Evolutionary conservation across 2,113 vertebrate genomes (phyloP).

Genomic region (Sapajus apella): DNA sequence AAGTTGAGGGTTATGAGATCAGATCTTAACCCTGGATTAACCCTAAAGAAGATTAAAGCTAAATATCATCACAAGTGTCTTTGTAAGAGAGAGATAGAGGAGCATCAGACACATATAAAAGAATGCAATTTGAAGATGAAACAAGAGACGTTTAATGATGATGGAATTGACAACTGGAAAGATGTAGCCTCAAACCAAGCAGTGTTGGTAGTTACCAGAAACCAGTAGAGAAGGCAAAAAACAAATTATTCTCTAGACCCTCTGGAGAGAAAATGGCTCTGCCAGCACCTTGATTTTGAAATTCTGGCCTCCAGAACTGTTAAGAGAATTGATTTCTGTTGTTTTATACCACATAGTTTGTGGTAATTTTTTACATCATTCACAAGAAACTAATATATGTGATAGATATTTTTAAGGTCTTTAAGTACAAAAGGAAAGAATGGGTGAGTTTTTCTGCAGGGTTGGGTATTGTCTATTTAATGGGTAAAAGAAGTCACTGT

Average conservation of each 20-base stretch:
- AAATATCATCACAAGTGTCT: background rate
- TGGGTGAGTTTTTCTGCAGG: background rate
- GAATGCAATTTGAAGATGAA: no score
- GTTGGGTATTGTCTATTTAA: background rate
- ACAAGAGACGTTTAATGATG: background rate
- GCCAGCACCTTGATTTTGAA: background rate
- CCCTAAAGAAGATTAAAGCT: no score
- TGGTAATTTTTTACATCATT: background rate
- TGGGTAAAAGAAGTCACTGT: background rate
- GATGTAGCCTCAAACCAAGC: background rate
- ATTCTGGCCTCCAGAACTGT: background rate
- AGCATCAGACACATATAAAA: no score
- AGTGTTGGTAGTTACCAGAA: background rate
- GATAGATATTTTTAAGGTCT: background rate
- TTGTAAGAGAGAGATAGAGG: background rate
- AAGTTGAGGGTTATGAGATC: background rate
- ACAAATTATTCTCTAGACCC: background rate
- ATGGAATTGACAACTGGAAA: background rate
- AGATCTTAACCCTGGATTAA: background rate
- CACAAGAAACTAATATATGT: background rate
- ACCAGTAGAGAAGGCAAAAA: background rate
- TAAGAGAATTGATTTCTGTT: background rate
- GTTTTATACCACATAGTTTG: background rate
- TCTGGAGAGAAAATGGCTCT: background rate
- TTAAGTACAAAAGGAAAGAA: background rate